phyloP scores from a whole-genome alignment of 64 coral and sea anemone genomes.

The Stichodactyla mertensii region DNA sequence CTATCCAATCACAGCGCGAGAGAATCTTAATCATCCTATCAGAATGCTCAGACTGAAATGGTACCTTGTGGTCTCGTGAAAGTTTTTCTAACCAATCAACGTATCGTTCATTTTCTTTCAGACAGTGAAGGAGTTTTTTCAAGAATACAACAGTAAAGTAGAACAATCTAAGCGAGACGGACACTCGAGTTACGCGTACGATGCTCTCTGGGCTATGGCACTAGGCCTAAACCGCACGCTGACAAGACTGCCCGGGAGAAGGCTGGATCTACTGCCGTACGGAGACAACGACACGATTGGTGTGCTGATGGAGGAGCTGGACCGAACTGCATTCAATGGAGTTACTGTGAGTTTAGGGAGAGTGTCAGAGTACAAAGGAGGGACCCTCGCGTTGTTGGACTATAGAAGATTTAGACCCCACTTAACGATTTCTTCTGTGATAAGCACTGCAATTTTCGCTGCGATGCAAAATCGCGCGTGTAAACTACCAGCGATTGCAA shows the following conservation, averaged over 20 bases:
- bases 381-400: no score
- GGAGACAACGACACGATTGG: constrained; percentile 38
- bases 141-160: constrained; percentile 56
- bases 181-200: constrained; percentile 67
- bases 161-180: constrained; percentile 17
- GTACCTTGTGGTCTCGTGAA: no score
- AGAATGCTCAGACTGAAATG: no score
- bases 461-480: no score
- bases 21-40: no score
- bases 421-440: no score
- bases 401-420: no score
- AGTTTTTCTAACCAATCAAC: no score
- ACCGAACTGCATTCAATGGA: constrained; percentile 52
- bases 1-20: no score
- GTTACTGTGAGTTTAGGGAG: constrained; percentile 55
- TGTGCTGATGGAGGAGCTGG: constrained; percentile 37
- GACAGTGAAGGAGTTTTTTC: constrained; percentile 62
- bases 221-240: constrained; percentile 67
- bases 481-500: no score
- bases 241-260: constrained; percentile 16
- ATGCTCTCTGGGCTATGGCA: constrained; percentile 86
- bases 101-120: neutral
- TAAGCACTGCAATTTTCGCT: no score
- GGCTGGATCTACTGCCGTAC: constrained; percentile 54
- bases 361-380: no score